phyloP scores from a whole-genome alignment of 2,797 vertebrate genomes.

The Sebastes minor region DNA sequence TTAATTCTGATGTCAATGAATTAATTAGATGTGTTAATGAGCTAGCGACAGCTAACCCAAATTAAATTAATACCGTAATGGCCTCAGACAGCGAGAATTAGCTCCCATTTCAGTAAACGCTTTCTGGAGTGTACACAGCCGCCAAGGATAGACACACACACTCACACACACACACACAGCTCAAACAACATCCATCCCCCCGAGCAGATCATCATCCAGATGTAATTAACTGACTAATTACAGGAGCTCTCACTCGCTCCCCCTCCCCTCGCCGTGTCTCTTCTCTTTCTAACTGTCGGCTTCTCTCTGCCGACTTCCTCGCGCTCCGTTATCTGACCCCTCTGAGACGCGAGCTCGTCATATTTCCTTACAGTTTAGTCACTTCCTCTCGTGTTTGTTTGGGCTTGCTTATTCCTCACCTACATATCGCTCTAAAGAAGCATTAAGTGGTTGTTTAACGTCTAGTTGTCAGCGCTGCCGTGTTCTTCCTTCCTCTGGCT shows the following conservation, averaged over 20 bases:
- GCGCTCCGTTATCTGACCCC: slow-evolving; percentile 30
- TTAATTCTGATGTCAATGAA: slow-evolving; percentile 99
- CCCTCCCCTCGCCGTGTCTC: slow-evolving; percentile 45
- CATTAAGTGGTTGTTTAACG: slow-evolving; percentile 29
- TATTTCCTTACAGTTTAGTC: slow-evolving; percentile 13
- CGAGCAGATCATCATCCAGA: slow-evolving; percentile 96
- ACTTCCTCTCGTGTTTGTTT: slow-evolving; percentile 16
- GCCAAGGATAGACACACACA: slow-evolving; percentile 83
- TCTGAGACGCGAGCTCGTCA: background rate
- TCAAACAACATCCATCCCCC: slow-evolving; percentile 90
- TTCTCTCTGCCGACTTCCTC: slow-evolving; percentile 15
- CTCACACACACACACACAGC: slow-evolving; percentile 49
- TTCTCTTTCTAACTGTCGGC: slow-evolving; percentile 51
- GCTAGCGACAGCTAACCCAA: slow-evolving; percentile 98
- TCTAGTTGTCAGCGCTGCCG: background rate
- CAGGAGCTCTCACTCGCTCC: slow-evolving; percentile 71
- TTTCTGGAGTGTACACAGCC: slow-evolving; percentile 98
- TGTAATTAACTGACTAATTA: slow-evolving; percentile 99
- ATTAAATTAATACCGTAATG: slow-evolving; percentile 99
- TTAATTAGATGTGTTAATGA: slow-evolving; percentile 99
- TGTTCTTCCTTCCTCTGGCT: slow-evolving; percentile 37
- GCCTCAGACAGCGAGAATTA: slow-evolving; percentile 99
- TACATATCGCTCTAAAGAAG: background rate
- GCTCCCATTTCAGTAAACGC: slow-evolving; percentile 99
- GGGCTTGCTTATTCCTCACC: background rate